Evolutionary conservation across 2,113 vertebrate species (phyloP).

Genomic region (Vidua chalybeata): DNA sequence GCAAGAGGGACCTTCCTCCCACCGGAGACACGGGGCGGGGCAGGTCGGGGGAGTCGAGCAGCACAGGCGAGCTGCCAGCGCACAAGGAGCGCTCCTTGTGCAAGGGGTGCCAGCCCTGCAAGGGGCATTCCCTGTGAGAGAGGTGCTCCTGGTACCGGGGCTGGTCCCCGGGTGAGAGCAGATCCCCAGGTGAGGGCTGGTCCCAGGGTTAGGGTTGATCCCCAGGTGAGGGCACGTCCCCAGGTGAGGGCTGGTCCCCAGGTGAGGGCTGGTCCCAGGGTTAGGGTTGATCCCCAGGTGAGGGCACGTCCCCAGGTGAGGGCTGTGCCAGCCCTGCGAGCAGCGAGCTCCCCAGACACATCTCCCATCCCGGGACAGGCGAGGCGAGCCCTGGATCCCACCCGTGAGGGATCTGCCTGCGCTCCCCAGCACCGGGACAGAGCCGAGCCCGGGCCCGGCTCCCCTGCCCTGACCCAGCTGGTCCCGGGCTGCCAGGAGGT

Average conservation of each 20-base stretch:
- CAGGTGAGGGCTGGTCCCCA: too few relatives aligned
- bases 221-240: too few relatives aligned
- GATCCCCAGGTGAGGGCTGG: too few relatives aligned
- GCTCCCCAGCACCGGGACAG: fast-evolving
- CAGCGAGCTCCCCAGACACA: fast-evolving
- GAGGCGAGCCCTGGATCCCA: fast-evolving
- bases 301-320: neutral
- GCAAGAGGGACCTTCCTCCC: neutral
- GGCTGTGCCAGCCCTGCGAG: neutral
- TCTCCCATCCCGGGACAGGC: fast-evolving
- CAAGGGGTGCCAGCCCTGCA: fast-evolving
- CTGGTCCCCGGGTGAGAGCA: neutral
- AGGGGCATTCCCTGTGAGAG: neutral
- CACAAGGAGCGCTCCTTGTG: neutral
- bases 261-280: too few relatives aligned
- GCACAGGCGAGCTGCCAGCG: neutral
- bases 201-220: too few relatives aligned
- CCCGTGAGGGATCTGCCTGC: fast-evolving
- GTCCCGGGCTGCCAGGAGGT: neutral
- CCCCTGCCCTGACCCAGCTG: fast-evolving
- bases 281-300: too few relatives aligned
- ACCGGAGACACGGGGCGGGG: fast-evolving
- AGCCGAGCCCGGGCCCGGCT: neutral
- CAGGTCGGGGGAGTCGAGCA: neutral
- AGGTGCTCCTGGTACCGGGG: fast-evolving